Evolutionary conservation across 1,140 invertebrate genomes (phyloP).

Genomic region (Lepeophtheirus salmonis): DNA sequence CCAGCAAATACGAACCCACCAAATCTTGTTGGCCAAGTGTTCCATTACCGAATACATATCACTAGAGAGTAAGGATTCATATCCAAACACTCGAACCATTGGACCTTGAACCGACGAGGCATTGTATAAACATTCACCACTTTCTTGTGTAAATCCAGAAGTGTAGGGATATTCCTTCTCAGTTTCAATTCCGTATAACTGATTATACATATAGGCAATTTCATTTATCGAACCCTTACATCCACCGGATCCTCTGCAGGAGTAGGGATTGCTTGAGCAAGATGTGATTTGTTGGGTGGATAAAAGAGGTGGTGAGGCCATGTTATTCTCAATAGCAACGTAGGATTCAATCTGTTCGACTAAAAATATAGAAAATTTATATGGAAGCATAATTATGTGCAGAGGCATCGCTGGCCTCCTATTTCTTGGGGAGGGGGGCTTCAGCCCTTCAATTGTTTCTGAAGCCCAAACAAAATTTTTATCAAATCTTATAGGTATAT

Average conservation of each 20-base stretch:
- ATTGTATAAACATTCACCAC: neutral
- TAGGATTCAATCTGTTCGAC: slow-evolving; percentile 6
- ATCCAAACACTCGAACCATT: slow-evolving; percentile 25
- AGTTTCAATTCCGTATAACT: neutral
- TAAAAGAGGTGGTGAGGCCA: neutral
- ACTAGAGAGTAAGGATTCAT: slow-evolving; percentile 16
- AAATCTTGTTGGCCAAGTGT: slow-evolving; percentile 14
- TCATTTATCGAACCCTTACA: slow-evolving; percentile 14
- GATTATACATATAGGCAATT: slow-evolving; percentile 7
- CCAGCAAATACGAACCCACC: slow-evolving; percentile 20
- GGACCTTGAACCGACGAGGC: neutral
- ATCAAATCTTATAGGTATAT: too few relatives aligned
- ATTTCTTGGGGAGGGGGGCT: slow-evolving; percentile 85
- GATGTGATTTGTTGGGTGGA: slow-evolving; percentile 15
- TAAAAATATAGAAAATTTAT: too few relatives aligned
- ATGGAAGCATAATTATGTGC: too few relatives aligned
- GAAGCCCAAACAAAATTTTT: slow-evolving; percentile 44
- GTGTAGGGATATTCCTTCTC: slow-evolving; percentile 1
- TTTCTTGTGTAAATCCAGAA: neutral
- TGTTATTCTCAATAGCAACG: neutral
- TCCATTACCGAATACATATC: slow-evolving; percentile 19
- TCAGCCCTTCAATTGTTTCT: slow-evolving; percentile 68
- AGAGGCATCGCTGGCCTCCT: slow-evolving; percentile 80
- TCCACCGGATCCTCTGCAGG: slow-evolving; percentile 15
- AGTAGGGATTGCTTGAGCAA: slow-evolving; percentile 6